Evolutionary conservation across 2,797 vertebrate genomes (phyloP).

Genomic region (Varecia variegata): DNA sequence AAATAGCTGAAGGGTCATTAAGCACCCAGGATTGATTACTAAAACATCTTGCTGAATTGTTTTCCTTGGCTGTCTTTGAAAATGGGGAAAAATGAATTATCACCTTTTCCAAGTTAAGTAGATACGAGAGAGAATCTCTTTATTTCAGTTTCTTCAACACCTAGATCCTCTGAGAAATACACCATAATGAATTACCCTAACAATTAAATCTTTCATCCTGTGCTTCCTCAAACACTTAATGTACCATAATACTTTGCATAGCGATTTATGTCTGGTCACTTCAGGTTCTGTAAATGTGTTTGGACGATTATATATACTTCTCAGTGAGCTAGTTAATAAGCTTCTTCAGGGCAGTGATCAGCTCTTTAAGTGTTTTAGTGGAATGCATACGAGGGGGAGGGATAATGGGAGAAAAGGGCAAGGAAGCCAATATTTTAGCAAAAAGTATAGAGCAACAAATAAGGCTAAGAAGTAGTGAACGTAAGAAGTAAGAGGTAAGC

Average conservation of each 20-base stretch:
- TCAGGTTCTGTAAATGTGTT: slow-evolving; percentile 45
- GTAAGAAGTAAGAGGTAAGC: neutral
- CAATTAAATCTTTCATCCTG: slow-evolving; percentile 50
- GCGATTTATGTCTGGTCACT: slow-evolving; percentile 61
- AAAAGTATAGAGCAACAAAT: neutral
- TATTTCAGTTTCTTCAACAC: slow-evolving; percentile 31
- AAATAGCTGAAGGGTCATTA: slow-evolving; percentile 51
- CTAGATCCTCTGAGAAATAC: slow-evolving; percentile 58
- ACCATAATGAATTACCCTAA: slow-evolving; percentile 63
- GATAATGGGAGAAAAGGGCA: neutral
- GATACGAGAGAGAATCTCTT: slow-evolving; percentile 40
- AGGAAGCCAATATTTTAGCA: neutral
- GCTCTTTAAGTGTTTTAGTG: slow-evolving; percentile 29
- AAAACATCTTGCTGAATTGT: slow-evolving; percentile 20
- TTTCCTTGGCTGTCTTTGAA: slow-evolving; percentile 55
- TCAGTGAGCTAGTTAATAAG: slow-evolving; percentile 59
- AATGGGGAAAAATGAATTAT: slow-evolving; percentile 53
- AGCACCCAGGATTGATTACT: slow-evolving; percentile 5
- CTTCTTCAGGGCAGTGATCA: neutral
- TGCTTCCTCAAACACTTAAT: slow-evolving; percentile 67
- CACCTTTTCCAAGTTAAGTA: slow-evolving; percentile 39
- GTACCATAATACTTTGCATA: slow-evolving; percentile 54
- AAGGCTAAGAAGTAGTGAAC: neutral
- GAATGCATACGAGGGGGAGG: neutral
- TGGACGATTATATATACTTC: slow-evolving; percentile 8